Percentiles rank a stretch among this genome's conserved stretches.
Evolutionary conservation across 2,888 invertebrate genomes (phyloP).

Genomic region (Pachycephus smyrnensis): DNA sequence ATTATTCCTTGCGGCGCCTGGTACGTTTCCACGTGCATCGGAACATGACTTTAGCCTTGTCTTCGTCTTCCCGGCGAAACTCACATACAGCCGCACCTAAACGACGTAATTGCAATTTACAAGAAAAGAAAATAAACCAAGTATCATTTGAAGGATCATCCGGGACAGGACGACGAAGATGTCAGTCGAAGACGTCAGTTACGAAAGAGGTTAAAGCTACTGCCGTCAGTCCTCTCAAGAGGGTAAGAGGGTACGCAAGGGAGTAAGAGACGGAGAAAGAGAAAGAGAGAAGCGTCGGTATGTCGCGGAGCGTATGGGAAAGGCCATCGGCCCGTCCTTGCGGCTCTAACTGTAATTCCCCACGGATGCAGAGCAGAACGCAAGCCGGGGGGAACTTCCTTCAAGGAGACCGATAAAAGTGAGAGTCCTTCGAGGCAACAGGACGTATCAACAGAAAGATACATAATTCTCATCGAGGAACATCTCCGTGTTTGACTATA

Average conservation of each 20-base stretch:
- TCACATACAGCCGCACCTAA: no score
- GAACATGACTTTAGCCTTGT: no score
- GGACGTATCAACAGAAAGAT: neutral
- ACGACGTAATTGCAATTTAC: no score
- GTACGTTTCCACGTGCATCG: conserved; percentile 27
- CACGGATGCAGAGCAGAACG: conserved; percentile 53
- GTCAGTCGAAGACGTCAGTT: no score
- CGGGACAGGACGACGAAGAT: no score
- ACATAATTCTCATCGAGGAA: neutral
- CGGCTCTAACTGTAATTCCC: conserved; percentile 55
- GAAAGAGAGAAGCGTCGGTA: conserved; percentile 15
- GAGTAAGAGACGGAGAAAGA: conserved; percentile 13
- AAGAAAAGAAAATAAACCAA: no score
- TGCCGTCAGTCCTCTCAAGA: neutral
- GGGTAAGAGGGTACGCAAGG: neutral
- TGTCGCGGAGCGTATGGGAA: conserved; percentile 33
- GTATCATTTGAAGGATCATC: no score
- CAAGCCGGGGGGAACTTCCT: conserved; percentile 50
- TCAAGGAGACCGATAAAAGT: conserved; percentile 61
- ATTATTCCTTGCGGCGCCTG: conserved; percentile 25
- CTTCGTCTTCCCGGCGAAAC: no score
- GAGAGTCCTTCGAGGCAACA: conserved; percentile 50
- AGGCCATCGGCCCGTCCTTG: conserved; percentile 57
- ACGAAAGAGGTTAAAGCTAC: no score
- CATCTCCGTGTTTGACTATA: neutral